Evolutionary conservation across 2,113 vertebrate genomes (phyloP), one percentile per base, ranked within the genome.

Genomic region (Todiramphus chloris): DNA sequence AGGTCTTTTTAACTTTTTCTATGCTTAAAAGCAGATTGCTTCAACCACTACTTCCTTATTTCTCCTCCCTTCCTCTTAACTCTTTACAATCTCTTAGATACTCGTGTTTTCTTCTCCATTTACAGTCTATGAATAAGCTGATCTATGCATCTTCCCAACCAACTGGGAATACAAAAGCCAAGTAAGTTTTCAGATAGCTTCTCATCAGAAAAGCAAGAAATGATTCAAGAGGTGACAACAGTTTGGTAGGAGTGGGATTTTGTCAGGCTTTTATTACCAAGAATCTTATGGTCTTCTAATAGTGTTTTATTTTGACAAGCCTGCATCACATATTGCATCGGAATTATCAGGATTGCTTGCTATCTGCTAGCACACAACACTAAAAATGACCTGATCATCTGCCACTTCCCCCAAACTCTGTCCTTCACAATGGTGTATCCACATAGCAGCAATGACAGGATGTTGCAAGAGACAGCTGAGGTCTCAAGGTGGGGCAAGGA

Each of bases 21-120:
- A 67, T 46, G 14, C 77, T 91, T 92, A 84, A 81, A 92, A 92
- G 79, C 30, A 74, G 79, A 56, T 85, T 74, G 55, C 79, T 96
- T 96, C 64, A 95, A 95, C 90, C 90, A 31, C 93, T 75, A 92
- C 88, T 96, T 97, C 96, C 96, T 95, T 80, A 88, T 96, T 95
- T 94, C 92, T 81, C 90, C 75, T 93, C 83, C 72, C 92, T 96
- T 96, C 95, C 83, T 90, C 73, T 97, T 96, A 96, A 97, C 90
- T 93, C 76, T 90, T 96, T 92, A 69, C 37, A 25, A 21, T 15
- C 18, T 88, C 59, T 67, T 55, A 78, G 67, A 62, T 31, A 12
- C 1, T 6, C 19, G 9, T 62, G 12, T 85, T 90, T 83, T 73
- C 16, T 64, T n/a, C n/a, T 76, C 78, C 5, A 1, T 62, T 82